Evolutionary conservation across 2,888 invertebrate species (phyloP), one percentile per base, ranked within the genome.

Genomic region (Drosophila subquinaria): DNA sequence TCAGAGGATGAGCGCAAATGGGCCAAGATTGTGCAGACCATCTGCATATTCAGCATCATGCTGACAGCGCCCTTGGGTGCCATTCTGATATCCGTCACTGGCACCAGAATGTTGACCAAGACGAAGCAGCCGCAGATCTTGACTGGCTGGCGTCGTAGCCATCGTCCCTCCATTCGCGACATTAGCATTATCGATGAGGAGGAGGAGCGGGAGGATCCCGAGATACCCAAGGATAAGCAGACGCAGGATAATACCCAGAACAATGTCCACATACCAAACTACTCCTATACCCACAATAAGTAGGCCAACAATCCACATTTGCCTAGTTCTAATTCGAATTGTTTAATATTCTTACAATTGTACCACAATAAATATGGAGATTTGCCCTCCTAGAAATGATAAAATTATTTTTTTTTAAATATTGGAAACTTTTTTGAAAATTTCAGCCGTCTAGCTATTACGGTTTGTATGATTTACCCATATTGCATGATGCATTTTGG

Each of bases 121-220:
- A 96, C 96, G 0, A 95, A 95, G 57, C 95, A 95, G 73, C 95
- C 95, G 0, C 95, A 95, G 70, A 93, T 95, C 57, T 89, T 95
- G 0, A 77, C 81, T 93, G 96, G 96, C 64, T 97, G 97, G 97
- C 94, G 96, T 20, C 94, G 96, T 77, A 95, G 96, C 52, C 96
- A 97, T 89, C 94, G 97, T 68, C 97, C 97, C 2, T 97, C 97
- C 0, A 96, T 97, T 65, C 95, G 97, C 50, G 97, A 97, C 92
- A 97, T 97, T 74, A 96, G 97, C 75, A 97, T 97, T 92, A 96
- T 97, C 90, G 96, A 97, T 88, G 97, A 97, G 90, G 96, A 96
- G 83, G 96, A 96, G 78, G 94, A 96, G 79, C 94, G 94, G 17
- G 96, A 95, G 68, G 93, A 93, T 81, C 93, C 93, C 1, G 93